These are phyloP conservation scores for Caenorhabditis sp. DNA, from an alignment of 2,888 invertebrate genomes.

Conservation along the genomic window DNA sequence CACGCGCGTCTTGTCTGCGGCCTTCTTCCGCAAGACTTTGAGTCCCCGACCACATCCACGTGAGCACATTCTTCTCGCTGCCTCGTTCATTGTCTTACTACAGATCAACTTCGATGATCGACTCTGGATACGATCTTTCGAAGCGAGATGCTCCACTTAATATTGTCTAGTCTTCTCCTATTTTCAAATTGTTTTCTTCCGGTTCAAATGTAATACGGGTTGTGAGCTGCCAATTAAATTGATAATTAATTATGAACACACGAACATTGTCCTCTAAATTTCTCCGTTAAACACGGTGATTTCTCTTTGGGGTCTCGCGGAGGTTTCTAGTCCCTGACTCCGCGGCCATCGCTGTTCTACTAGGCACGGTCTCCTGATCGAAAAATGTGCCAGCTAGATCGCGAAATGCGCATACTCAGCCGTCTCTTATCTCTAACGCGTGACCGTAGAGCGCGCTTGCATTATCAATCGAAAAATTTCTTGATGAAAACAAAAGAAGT, in stretches of 20 bases:
- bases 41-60: slow-evolving; percentile 51
- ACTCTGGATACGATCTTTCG: slow-evolving; percentile 53
- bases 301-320: too few relatives aligned
- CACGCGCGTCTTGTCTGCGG: slow-evolving; percentile 60
- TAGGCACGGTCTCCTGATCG: too few relatives aligned
- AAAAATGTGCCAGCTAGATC: too few relatives aligned
- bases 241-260: slow-evolving; percentile 7
- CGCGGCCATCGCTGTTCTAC: too few relatives aligned
- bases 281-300: too few relatives aligned
- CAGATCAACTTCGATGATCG: slow-evolving; percentile 54
- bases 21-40: slow-evolving; percentile 63
- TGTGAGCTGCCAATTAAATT: slow-evolving; percentile 34
- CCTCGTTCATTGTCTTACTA: not conserved
- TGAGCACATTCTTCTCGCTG: not conserved
- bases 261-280: too few relatives aligned
- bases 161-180: slow-evolving; percentile 19
- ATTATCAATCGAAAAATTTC: too few relatives aligned
- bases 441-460: too few relatives aligned
- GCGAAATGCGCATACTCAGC: too few relatives aligned
- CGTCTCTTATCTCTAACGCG: too few relatives aligned
- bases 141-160: slow-evolving; percentile 33
- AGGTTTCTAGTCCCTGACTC: too few relatives aligned
- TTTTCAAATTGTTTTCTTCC: slow-evolving; percentile 2
- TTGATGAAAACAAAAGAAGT: too few relatives aligned
- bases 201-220: slow-evolving; percentile 39